Base-by-base conservation (phyloP, 2,113 vertebrate species). In the Centropus bengalensis region DNA sequence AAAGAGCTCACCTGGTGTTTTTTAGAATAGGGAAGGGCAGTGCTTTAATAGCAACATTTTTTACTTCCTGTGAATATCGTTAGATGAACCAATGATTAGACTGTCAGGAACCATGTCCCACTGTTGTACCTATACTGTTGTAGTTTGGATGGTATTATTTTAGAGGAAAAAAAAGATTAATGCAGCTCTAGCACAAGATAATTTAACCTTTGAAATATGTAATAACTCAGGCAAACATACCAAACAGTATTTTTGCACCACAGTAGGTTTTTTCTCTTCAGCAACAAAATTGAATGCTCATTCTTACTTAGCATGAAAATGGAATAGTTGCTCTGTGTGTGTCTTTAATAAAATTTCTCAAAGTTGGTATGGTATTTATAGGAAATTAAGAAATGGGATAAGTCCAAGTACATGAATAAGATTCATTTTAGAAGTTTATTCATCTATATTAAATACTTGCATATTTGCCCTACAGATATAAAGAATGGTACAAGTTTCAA, bases 1-100 rank as follows among this genome's bases (percentile, higher is more conserved):
- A 40, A 91, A 26, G 17, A 58, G 58, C 69, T 96, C 91, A 94
- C 83, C 88, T 95, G 81, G 81, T 93, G 91, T 58, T 85, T 38
- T 38, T 62, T 23, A 32, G 69, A 91, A 60, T 17, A 64, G 69
- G 45, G 66, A 64, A 79, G 81, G 84, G 69, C 81, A 79, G 81
- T 40, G 89, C 68, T 91, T 92, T 82, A 83, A 21, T 66, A 81
- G 60, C 33, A 82, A 38, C 15, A 2, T 30, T 90, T 86, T 86
- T 60, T 74, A 12, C 58, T 64, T 86, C 74, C 80, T 21, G 13
- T 36, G 74, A 79, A 21, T 42, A 54, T 36, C 0, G 6, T 82
- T 33, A 79, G 73, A n/a, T 79, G 81, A 95, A 92, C 52, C 80
- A 52, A 40, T 84, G 81, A 84, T 92, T 91, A 93, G 62, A 56